These are phyloP conservation scores for Bombus turneri DNA, from an alignment of 1,140 invertebrate species.

Conservation along the genomic window DNA sequence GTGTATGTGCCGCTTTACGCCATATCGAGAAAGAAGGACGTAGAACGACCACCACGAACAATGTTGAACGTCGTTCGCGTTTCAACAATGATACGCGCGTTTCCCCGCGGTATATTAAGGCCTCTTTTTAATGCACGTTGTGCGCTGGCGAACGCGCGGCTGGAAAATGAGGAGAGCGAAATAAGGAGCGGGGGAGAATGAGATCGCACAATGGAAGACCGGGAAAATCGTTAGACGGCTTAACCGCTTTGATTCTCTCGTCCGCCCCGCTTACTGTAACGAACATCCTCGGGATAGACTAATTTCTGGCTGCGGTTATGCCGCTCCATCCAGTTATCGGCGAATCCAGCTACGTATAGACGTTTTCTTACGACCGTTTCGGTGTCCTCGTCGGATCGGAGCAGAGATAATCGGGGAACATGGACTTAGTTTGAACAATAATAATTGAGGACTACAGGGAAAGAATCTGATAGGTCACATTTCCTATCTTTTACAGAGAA, in stretches of 20 bases:
- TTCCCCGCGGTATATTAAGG: constrained; percentile 22
- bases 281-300: constrained; percentile 44
- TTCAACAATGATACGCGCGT: constrained; percentile 27
- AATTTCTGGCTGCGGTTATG: constrained; percentile 36
- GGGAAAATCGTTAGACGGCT: constrained; percentile 44
- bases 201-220: constrained; percentile 28
- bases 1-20: neutral
- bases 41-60: neutral
- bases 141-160: constrained; percentile 10
- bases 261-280: constrained; percentile 8
- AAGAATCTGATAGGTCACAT: too few relatives aligned
- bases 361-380: neutral
- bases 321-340: constrained; percentile 25
- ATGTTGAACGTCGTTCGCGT: neutral
- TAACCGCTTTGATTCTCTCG: constrained; percentile 45
- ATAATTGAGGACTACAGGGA: too few relatives aligned
- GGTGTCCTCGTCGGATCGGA: neutral
- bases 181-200: constrained; percentile 23
- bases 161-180: constrained; percentile 32
- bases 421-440: neutral
- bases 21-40: neutral
- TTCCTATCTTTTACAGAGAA: too few relatives aligned
- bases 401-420: neutral
- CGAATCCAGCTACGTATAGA: neutral
- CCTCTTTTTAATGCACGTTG: constrained; percentile 40